A percentile compares a stretch with the other conserved stretches of the same genome.
These are phyloP conservation scores for Ceratothoa steindachneri DNA, from an alignment of 2,888 invertebrate genomes.

Conservation along the genomic window DNA sequence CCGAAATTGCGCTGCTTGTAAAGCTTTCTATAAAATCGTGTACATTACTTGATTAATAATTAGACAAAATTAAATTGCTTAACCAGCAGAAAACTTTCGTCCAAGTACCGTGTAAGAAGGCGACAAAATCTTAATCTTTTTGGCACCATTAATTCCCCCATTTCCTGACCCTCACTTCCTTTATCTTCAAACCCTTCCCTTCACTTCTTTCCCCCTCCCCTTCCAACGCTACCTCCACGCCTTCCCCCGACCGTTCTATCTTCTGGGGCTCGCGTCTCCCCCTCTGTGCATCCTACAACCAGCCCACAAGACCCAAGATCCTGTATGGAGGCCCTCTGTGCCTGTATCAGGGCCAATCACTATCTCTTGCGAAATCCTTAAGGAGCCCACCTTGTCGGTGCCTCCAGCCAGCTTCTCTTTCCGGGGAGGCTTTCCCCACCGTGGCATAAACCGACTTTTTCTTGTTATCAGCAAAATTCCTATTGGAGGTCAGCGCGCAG, in stretches of 20 bases:
- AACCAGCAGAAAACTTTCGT: neutral
- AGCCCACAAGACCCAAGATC: neutral
- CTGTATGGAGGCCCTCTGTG: neutral
- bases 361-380: neutral
- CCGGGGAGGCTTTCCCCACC: neutral
- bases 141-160: neutral
- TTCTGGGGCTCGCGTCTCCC: neutral
- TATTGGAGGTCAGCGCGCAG: neutral
- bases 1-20: no score
- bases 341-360: neutral
- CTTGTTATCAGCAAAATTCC: neutral
- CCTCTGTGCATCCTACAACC: neutral
- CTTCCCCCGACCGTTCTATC: slow-evolving; percentile 9
- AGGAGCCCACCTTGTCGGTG: neutral
- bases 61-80: slow-evolving; percentile 3
- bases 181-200: neutral
- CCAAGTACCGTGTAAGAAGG: neutral
- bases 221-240: slow-evolving; percentile 3
- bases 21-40: neutral
- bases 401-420: neutral
- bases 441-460: neutral
- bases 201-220: neutral
- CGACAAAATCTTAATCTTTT: slow-evolving; percentile 3
- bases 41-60: neutral
- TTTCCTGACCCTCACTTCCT: neutral